Evolutionary conservation across 2,888 invertebrate species (phyloP).

Genomic region (Acanthosoma haemorrhoidale): DNA sequence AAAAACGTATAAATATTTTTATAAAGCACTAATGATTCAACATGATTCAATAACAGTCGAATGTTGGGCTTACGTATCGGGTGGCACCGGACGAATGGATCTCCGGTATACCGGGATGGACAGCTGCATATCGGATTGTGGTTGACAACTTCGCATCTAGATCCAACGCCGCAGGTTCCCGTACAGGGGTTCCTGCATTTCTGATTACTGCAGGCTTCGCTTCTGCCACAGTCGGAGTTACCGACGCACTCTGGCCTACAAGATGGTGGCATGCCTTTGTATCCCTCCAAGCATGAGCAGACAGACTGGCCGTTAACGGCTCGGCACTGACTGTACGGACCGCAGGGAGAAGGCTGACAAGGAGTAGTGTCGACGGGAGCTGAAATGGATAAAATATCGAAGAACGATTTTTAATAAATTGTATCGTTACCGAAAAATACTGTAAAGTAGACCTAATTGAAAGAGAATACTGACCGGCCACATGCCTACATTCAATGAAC

Average conservation of each 20-base stretch:
- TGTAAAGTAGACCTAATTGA: too few species aligned
- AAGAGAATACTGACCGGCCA: constrained; percentile 24
- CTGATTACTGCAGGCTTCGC: constrained; percentile 71
- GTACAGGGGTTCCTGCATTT: constrained; percentile 78
- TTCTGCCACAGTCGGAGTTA: constrained; percentile 71
- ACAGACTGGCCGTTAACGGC: constrained; percentile 57
- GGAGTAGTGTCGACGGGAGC: constrained; percentile 46
- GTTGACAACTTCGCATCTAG: constrained; percentile 71
- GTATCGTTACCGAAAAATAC: not conserved
- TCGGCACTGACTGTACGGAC: constrained; percentile 70
- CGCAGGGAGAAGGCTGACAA: constrained; percentile 74
- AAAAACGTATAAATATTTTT: not conserved
- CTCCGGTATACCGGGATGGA: constrained; percentile 67
- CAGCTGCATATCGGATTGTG: constrained; percentile 80
- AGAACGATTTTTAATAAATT: constrained; percentile 50
- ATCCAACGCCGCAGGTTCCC: constrained; percentile 72
- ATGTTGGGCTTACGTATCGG: constrained; percentile 50
- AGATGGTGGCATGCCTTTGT: constrained; percentile 72
- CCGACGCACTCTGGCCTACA: constrained; percentile 79
- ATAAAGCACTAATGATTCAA: not conserved
- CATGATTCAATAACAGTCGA: too few species aligned
- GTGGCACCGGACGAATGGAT: constrained; percentile 73
- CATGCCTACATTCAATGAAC: constrained; percentile 45
- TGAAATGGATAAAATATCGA: constrained; percentile 53
- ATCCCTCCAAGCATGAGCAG: constrained; percentile 69